Evolutionary conservation across 1,140 invertebrate genomes (phyloP).

Genomic region (Acyrthosiphon pisum): DNA sequence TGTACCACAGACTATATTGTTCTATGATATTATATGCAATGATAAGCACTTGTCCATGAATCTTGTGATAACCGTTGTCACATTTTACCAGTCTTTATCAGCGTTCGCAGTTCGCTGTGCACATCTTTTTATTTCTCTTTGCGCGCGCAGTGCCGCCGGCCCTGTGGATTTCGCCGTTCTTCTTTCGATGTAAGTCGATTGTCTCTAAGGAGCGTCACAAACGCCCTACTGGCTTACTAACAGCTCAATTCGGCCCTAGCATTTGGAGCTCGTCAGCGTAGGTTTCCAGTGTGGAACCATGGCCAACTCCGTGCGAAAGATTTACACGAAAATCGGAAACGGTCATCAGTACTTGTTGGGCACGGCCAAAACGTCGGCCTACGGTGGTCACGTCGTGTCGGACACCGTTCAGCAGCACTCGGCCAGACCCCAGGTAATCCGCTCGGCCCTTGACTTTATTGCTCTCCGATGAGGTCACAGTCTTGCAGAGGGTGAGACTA

Average conservation of each 20-base stretch:
- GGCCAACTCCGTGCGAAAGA: conserved; percentile 50
- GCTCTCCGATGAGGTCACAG: not conserved
- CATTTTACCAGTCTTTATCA: not conserved
- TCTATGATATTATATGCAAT: too few species aligned
- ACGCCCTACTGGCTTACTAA: not conserved
- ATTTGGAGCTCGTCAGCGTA: not conserved
- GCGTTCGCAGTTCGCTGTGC: not conserved
- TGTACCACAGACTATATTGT: too few species aligned
- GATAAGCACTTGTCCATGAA: too few species aligned
- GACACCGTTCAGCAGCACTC: not conserved
- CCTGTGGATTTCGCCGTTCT: not conserved
- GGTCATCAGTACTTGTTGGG: conserved; percentile 42
- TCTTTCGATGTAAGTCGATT: not conserved
- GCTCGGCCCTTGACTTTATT: too few species aligned
- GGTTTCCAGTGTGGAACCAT: conserved; percentile 5
- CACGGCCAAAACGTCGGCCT: not conserved
- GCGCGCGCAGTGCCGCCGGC: not conserved
- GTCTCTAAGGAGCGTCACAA: not conserved
- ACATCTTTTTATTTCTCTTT: not conserved
- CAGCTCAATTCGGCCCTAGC: not conserved
- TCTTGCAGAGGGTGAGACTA: not conserved
- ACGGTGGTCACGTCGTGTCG: not conserved
- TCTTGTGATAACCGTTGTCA: too few species aligned
- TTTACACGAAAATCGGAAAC: conserved; percentile 53
- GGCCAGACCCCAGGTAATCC: not conserved